Evolutionary conservation across 2,888 invertebrate species (phyloP), one percentile per base, ranked within the genome.

Genomic region (Dusona sp.): DNA sequence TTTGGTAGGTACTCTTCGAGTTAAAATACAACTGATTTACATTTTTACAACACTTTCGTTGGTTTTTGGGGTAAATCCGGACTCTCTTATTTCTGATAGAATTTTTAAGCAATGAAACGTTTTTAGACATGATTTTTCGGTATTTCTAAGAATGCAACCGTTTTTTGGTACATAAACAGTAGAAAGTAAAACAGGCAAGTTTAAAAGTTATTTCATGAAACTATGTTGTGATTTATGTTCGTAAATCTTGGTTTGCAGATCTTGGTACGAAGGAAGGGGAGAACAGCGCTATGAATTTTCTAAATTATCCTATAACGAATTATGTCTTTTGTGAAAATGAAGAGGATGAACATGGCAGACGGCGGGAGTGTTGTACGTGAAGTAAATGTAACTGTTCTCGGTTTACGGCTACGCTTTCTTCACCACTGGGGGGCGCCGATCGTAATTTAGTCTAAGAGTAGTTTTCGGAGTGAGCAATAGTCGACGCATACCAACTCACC

Each of bases 391-490:
- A 77, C 54, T 68, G 72, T 61, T 72, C 68, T 61, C 77, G 51
- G 68, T 36, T 72, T 64, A 54, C 38, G 74, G 81, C 81, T 84
- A 57, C 78, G 57, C 75, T 74, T 79, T 42, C 64, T 57, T 64
- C 67, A 70, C 84, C 78, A 33, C 61, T 78, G 73, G 68, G 83
- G 83, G 84, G 77, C 51, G 72, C 75, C 77, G 42, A 42, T 13
- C 13, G 42, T 86, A 86, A 86, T 88, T 83, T 83, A 86, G 88
- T 84, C 77, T 82, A 77, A 84, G 87, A 87, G 85, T 78, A 78
- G 84, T 70, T 87, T 65, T 79, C 77, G 77, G 67, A 61, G 64
- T 73, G 73, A 72, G 36, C 72, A 36, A 65, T 79, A 83, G 75
- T 74, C 80, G 68, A 51, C 83, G 78, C 78, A 64, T 83, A 72